phyloP scores from a whole-genome alignment of 2,888 invertebrate genomes.

The Phlogophora meticulosa region DNA sequence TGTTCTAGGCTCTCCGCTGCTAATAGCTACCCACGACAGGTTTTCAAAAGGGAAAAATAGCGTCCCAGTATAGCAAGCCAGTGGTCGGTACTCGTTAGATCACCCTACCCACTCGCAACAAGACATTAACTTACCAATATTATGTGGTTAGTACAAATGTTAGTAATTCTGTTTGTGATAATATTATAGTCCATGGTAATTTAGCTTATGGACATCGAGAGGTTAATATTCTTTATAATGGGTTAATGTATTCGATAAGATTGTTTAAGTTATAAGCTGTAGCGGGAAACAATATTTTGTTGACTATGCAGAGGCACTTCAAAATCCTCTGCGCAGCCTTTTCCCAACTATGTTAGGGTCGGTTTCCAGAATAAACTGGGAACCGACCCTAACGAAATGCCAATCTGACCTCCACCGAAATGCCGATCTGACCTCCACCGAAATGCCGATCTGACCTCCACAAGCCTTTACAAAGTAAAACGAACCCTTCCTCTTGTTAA shows the following conservation, averaged over 20 bases:
- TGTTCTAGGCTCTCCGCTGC: background rate
- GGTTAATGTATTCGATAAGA: conserved; percentile 34
- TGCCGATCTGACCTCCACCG: no score
- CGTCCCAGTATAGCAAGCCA: background rate
- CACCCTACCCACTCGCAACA: no score
- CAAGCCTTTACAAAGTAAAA: no score
- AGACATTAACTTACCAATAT: conserved; percentile 1
- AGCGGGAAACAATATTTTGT: no score
- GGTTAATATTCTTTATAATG: conserved; percentile 18
- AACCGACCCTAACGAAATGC: no score
- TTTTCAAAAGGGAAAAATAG: background rate
- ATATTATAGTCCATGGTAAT: conserved; percentile 5
- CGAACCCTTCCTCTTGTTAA: no score
- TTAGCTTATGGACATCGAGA: conserved; percentile 1
- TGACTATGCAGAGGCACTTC: no score
- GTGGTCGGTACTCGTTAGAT: background rate
- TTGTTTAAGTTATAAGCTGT: conserved; percentile 8
- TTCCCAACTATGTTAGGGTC: no score
- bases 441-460: no score
- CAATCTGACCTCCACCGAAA: no score
- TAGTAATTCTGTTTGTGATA: conserved; percentile 23
- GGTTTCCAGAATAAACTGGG: no score
- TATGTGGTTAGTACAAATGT: conserved; percentile 25
- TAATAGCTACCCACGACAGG: background rate
- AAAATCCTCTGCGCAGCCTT: no score